phyloP scores from a whole-genome alignment of 2,797 vertebrate species.

The Emydoidea blandingii region DNA sequence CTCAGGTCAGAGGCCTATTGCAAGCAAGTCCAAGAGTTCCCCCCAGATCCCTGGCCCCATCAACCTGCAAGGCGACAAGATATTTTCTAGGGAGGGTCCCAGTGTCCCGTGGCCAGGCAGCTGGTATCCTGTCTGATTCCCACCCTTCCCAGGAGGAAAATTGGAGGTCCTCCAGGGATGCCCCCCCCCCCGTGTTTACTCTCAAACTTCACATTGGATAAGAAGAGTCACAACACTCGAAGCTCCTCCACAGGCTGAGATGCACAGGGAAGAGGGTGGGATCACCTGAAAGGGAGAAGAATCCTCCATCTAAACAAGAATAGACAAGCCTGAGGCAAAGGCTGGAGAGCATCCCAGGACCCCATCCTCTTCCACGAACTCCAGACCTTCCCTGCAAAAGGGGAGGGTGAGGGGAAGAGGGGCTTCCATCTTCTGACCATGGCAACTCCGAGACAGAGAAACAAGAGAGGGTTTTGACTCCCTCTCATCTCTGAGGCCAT shows the following conservation, averaged over 20 bases:
- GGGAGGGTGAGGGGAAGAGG: background rate
- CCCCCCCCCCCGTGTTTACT: background rate
- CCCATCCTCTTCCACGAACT: background rate
- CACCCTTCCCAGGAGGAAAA: too few species aligned
- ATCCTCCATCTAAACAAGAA: background rate
- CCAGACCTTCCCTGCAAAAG: background rate
- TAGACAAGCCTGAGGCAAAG: background rate
- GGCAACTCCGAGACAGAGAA: background rate
- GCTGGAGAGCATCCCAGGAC: background rate
- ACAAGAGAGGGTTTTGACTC: background rate
- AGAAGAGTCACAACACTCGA: background rate
- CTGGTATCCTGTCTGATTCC: background rate
- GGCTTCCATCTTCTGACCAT: background rate
- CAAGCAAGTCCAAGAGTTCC: background rate
- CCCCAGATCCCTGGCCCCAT: background rate
- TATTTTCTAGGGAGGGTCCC: background rate
- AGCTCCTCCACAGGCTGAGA: background rate
- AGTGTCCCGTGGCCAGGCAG: too few species aligned
- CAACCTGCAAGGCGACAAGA: background rate
- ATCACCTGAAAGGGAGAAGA: background rate
- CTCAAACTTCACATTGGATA: background rate
- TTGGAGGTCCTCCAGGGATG: too few species aligned
- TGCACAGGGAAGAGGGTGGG: background rate
- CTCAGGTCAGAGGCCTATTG: background rate
- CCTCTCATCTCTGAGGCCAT: background rate